Evolutionary conservation across 1,140 invertebrate genomes (phyloP).

Genomic region (Steinernema khuongi): DNA sequence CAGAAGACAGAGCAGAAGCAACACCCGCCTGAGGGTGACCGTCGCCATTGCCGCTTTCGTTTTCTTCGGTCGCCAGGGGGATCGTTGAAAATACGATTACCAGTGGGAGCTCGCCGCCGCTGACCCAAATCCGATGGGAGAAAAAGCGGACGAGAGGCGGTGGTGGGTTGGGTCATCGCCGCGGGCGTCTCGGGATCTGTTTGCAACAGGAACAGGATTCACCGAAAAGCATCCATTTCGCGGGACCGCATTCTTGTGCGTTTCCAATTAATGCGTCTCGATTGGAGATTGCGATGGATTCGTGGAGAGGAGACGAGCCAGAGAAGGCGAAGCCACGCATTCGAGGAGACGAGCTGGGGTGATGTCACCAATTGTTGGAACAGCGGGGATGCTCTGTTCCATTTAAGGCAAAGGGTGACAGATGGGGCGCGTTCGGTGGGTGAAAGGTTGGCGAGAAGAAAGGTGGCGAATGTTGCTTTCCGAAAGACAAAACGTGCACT

Average conservation of each 20-base stretch:
- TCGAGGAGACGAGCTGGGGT: too few relatives aligned
- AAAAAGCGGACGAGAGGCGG: not conserved
- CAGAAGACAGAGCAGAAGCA: not conserved
- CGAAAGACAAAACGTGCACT: too few relatives aligned
- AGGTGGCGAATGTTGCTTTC: too few relatives aligned
- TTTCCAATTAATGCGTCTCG: not conserved
- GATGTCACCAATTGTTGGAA: too few relatives aligned
- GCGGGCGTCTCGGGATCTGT: not conserved
- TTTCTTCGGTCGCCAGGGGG: not conserved
- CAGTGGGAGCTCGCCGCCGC: not conserved
- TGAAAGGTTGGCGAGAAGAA: too few relatives aligned
- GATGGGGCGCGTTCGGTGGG: too few relatives aligned
- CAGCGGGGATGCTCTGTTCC: too few relatives aligned
- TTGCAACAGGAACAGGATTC: constrained; percentile 14
- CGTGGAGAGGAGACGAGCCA: too few relatives aligned
- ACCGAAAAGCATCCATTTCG: not conserved
- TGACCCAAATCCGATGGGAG: not conserved
- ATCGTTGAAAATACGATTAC: not conserved
- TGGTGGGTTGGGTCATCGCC: not conserved
- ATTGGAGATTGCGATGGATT: too few relatives aligned
- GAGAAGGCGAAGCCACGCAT: too few relatives aligned
- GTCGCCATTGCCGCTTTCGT: not conserved
- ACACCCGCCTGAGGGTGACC: not conserved
- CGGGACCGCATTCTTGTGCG: not conserved
- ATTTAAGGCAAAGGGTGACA: too few relatives aligned